Conservation (phyloP, 2,113 vertebrate species). For the Sus scrofa region T2T-Sscrofa CM000824.6:66156001-66156500, state of each 20-base stretch:
- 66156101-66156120: not conserved
- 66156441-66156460: not conserved
- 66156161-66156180: not conserved
- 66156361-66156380: slow-evolving; percentile 36
- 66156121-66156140: not conserved
- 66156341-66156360: slow-evolving; percentile 37
- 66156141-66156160: not conserved
- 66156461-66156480: not conserved
- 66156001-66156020: not conserved
- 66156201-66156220: not conserved
- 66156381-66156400: slow-evolving; percentile 29
- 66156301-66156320: not conserved
- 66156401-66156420: not conserved
- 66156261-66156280: not conserved
- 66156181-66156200: not conserved
- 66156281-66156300: not conserved
- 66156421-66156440: not conserved
- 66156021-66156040: not conserved
- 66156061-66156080: not conserved
- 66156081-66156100: too few species aligned
- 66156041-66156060: not conserved
- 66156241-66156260: not conserved
- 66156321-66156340: not conserved
- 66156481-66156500: not conserved
- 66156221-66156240: not conserved